Evolutionary conservation across 2,113 vertebrate genomes (phyloP).

Genomic region (Stomatorhinus ivindoensis): DNA sequence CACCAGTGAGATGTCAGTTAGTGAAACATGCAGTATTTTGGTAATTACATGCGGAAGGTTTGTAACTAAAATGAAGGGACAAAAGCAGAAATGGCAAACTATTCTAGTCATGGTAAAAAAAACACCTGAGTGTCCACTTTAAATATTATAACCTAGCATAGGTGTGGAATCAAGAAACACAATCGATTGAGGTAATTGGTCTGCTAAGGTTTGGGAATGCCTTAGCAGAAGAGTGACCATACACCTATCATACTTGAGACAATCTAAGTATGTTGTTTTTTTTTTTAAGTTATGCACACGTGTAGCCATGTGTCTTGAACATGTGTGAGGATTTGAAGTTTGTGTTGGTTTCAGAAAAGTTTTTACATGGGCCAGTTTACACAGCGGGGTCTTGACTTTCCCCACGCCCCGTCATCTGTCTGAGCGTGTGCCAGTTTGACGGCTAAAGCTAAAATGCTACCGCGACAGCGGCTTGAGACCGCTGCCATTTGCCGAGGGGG

Average conservation of each 20-base stretch:
- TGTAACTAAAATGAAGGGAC: not conserved
- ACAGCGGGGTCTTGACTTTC: not conserved
- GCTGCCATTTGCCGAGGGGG: not conserved
- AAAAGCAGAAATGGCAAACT: not conserved
- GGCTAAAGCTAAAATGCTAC: not conserved
- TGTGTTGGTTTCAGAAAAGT: not conserved
- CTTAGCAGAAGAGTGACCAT: not conserved
- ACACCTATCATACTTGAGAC: slow-evolving; percentile 12
- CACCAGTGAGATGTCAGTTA: not conserved
- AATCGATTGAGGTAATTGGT: not conserved
- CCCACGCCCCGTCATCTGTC: not conserved
- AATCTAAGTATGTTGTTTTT: slow-evolving; percentile 5
- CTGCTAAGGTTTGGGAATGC: not conserved
- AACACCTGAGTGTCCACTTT: not conserved
- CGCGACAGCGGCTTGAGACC: not conserved
- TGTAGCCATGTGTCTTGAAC: slow-evolving; percentile 2
- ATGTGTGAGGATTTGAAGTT: not conserved
- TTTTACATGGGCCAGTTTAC: not conserved
- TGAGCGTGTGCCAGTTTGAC: not conserved
- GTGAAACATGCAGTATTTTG: not conserved
- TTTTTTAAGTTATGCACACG: not conserved
- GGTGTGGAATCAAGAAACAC: not conserved
- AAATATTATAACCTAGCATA: not conserved
- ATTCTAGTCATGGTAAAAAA: not conserved
- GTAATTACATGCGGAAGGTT: not conserved